Evolutionary conservation across 2,888 invertebrate species (phyloP), one percentile per base, ranked within the genome.

Genomic region (Hydriomena furcata): DNA sequence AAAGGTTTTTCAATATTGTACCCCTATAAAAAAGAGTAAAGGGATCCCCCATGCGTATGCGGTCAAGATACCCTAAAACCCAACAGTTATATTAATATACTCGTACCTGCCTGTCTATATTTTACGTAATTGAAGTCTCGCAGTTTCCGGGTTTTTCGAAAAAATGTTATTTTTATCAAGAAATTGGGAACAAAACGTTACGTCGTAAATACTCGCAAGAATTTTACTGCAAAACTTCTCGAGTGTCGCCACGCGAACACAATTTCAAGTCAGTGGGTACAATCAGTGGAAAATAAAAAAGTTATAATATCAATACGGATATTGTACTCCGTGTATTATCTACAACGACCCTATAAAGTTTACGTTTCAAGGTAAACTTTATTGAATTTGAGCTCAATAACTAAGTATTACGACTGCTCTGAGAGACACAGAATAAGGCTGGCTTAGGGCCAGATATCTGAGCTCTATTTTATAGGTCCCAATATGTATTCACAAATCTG

Each of bases 381-480:
- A 61, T 60, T 55, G 55, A 60, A 63, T 55, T 58, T 49, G 40
- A 48, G 55, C 50, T 58, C 55, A 49, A 58, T 60, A 58, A 58
- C 57, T 44, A 41, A 31, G 31, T 23, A 55, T 59, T 55, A 57
- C 36, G 21, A 41, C 31, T 50, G 57, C 55, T 43, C 32, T 35
- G 37, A 55, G 54, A 48, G 51, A 42, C 45, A 48, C 34, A 46
- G 55, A 49, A 45, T 54, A 49, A 44, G 55, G 55, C 62, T 66
- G 63, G 66, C 66, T 60, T 48, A 42, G 23, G 57, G 65, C 66
- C 66, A 66, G 59, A 52, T 43, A 54, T 44, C 52, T 41, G 43
- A 37, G 48, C 49, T 52, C 43, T 42, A 48, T 46, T 42, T 21
- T 41, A 46, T 13, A 45, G 51, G 45, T 42, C 45, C 50, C 52